These are phyloP conservation scores for Drosophila paracracens DNA, from an alignment of 2,888 invertebrate genomes.

Conservation along the genomic window DNA sequence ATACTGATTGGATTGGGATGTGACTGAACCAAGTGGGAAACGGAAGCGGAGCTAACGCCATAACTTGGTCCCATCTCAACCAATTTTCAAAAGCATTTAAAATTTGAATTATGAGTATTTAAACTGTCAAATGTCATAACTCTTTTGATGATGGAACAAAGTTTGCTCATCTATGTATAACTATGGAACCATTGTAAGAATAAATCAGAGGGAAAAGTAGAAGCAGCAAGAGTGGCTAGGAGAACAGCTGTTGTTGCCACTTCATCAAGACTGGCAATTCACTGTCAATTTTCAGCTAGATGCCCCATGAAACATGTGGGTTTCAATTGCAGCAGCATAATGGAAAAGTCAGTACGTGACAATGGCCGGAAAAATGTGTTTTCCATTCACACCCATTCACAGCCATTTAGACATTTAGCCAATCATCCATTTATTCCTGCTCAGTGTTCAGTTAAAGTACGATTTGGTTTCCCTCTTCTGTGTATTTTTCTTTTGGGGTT, in stretches of 20 bases:
- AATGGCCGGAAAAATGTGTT: constrained; percentile 64
- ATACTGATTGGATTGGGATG: not conserved
- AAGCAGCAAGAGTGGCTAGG: not conserved
- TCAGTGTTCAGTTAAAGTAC: constrained; percentile 13
- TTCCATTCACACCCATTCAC: constrained; percentile 51
- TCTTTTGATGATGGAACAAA: not conserved
- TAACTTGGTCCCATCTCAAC: not conserved
- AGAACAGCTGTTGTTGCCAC: constrained; percentile 10
- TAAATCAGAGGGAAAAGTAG: not conserved
- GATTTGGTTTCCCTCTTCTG: constrained; percentile 14
- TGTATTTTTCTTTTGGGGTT: constrained; percentile 1
- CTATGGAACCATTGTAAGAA: not conserved
- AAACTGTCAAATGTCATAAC: not conserved
- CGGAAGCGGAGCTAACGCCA: rapidly evolving
- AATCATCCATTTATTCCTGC: constrained; percentile 20
- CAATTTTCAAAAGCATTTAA: not conserved
- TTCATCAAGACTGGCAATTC: constrained; percentile 11
- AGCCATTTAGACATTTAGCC: constrained; percentile 18
- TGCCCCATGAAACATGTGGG: constrained; percentile 35
- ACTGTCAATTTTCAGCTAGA: constrained; percentile 32
- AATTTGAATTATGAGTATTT: not conserved
- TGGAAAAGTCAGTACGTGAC: constrained; percentile 71
- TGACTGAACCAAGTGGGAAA: not conserved
- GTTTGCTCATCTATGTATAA: not conserved
- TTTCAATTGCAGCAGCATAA: constrained; percentile 39